Conservation (phyloP, 2,113 vertebrate species). For the Strigops habroptila region DNA sequence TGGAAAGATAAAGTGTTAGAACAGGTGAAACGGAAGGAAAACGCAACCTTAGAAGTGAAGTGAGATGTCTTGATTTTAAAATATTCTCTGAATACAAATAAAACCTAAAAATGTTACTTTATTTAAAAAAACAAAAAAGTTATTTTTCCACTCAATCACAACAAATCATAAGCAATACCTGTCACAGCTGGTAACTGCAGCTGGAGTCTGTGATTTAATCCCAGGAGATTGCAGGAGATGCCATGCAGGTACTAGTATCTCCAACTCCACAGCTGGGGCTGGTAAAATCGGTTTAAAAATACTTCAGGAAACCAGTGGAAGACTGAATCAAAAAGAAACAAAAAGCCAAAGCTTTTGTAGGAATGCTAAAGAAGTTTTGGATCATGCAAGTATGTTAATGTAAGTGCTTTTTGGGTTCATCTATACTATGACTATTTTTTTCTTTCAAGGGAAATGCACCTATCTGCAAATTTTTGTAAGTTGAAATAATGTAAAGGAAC, state of each 20-base stretch:
- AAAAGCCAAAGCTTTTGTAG: background rate
- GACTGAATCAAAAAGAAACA: background rate
- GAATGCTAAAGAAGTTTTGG: background rate
- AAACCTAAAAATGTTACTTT: background rate
- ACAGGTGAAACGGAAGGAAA: background rate
- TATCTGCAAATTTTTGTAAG: background rate
- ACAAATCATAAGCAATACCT: background rate
- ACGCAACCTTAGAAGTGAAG: background rate
- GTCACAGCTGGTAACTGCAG: background rate
- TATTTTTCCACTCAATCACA: background rate
- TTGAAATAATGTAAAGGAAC: background rate
- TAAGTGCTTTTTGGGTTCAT: background rate
- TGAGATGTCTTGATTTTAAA: background rate
- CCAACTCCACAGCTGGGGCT: background rate
- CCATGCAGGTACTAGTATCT: background rate
- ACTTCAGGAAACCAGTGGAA: background rate
- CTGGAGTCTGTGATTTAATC: background rate
- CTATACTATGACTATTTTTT: background rate
- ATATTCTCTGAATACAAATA: background rate
- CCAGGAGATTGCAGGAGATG: background rate
- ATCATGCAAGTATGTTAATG: background rate
- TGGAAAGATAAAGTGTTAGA: background rate
- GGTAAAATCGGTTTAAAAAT: background rate
- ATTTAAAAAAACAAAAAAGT: background rate
- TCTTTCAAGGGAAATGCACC: background rate